Evolutionary conservation across 2,888 invertebrate species (phyloP).

Genomic region (Pycnomerus fuliginosus): DNA sequence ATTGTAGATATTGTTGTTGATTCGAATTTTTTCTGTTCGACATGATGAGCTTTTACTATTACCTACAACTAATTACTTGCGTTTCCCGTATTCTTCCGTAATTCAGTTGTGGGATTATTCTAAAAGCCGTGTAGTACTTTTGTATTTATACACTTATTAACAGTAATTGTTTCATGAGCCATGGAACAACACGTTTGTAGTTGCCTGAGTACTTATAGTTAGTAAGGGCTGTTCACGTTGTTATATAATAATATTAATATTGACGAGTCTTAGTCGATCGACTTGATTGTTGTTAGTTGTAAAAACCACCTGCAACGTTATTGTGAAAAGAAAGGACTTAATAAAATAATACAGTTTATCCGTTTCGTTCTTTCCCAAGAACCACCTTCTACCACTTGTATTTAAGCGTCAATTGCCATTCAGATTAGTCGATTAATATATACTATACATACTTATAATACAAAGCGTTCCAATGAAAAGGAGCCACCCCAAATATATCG

Average conservation of each 20-base stretch:
- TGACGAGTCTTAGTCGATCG: conserved; percentile 46
- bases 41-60: conserved; percentile 14
- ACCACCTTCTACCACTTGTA: too few species aligned
- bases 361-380: conserved; percentile 1
- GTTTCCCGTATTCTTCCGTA: conserved; percentile 12
- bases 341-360: conserved; percentile 53
- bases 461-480: too few species aligned
- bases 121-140: conserved; percentile 21
- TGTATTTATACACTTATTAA: conserved; percentile 43
- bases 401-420: neutral
- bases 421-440: neutral
- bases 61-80: conserved; percentile 18
- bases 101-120: conserved; percentile 15
- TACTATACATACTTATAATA: neutral
- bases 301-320: conserved; percentile 51
- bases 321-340: conserved; percentile 52
- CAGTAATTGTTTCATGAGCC: conserved; percentile 49
- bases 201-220: conserved; percentile 55
- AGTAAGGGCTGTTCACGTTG: conserved; percentile 56
- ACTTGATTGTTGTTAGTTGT: conserved; percentile 53
- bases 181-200: conserved; percentile 52
- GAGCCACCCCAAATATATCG: too few species aligned
- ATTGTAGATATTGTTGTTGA: conserved; percentile 54
- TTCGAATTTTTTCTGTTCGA: conserved; percentile 30
- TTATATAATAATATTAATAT: conserved; percentile 46